These are phyloP conservation scores for Sitta carolinensis DNA, from an alignment of 2,797 vertebrate species.

Conservation along the genomic window DNA sequence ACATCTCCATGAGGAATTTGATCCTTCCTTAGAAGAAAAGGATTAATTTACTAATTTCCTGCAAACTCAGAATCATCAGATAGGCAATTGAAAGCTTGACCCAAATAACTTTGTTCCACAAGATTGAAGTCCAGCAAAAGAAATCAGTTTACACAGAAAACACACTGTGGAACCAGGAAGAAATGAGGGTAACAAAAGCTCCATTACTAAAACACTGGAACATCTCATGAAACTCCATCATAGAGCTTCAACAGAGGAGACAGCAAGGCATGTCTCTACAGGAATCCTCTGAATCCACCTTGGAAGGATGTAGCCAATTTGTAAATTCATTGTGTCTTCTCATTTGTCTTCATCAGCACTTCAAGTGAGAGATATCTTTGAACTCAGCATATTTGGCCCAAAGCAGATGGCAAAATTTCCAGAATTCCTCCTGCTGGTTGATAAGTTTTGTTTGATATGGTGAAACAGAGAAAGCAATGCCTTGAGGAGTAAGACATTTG, in stretches of 20 bases:
- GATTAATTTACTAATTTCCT: slow-evolving; percentile 91
- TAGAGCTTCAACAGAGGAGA: neutral
- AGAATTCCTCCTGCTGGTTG: slow-evolving; percentile 83
- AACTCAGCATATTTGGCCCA: slow-evolving; percentile 77
- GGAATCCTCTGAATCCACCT: accelerated
- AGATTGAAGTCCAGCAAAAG: slow-evolving; percentile 65
- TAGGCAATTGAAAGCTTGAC: slow-evolving; percentile 37
- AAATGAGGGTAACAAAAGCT: neutral
- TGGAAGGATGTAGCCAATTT: neutral
- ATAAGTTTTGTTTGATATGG: slow-evolving; percentile 75
- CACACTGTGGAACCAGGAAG: neutral
- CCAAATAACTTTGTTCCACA: slow-evolving; percentile 45
- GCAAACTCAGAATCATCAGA: slow-evolving; percentile 83
- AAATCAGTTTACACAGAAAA: slow-evolving; percentile 55
- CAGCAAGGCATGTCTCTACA: neutral
- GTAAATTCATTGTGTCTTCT: slow-evolving; percentile 70
- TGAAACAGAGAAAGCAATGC: slow-evolving; percentile 80
- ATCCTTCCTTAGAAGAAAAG: slow-evolving; percentile 89
- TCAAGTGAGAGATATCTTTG: slow-evolving; percentile 69
- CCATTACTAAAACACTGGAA: neutral
- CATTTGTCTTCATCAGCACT: slow-evolving; percentile 72
- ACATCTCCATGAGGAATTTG: slow-evolving; percentile 91
- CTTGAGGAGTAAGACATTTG: slow-evolving; percentile 81
- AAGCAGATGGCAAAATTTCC: slow-evolving; percentile 83
- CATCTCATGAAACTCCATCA: neutral